Conservation (phyloP, 2,113 vertebrate species). For the Camarhynchus parvulus region DNA sequence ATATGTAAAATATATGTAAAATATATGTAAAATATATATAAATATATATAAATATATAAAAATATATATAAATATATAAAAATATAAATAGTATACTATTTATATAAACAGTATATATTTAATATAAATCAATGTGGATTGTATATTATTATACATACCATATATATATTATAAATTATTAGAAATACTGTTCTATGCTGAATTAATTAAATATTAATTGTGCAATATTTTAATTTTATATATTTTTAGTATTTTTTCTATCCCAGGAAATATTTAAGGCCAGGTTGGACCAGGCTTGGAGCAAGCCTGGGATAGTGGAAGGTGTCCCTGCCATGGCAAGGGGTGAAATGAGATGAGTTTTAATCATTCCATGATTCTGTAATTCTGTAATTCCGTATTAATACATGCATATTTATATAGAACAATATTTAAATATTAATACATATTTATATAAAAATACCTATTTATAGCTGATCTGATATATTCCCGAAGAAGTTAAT, state of each 20-base stretch:
- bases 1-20: too few relatives aligned
- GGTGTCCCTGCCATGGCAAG: neutral
- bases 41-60: too few relatives aligned
- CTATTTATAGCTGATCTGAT: neutral
- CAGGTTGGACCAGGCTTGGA: neutral
- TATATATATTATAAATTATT: neutral
- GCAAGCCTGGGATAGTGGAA: neutral
- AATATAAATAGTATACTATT: too few relatives aligned
- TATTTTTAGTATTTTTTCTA: neutral
- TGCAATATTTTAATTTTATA: neutral
- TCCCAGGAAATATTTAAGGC: neutral
- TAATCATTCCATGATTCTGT: neutral
- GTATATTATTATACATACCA: neutral
- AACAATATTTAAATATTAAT: too few relatives aligned
- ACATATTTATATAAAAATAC: rapidly evolving
- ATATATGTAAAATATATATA: too few relatives aligned
- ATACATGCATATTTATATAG: neutral
- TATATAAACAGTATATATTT: neutral
- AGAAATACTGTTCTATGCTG: neutral
- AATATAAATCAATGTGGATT: neutral
- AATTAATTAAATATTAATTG: neutral
- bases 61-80: too few relatives aligned
- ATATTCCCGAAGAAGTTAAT: neutral
- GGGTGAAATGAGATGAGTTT: neutral
- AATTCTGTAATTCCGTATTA: neutral